These are phyloP conservation scores for Stenopsyche tienmushanensis DNA, from an alignment of 1,140 invertebrate species.

Conservation along the genomic window DNA sequence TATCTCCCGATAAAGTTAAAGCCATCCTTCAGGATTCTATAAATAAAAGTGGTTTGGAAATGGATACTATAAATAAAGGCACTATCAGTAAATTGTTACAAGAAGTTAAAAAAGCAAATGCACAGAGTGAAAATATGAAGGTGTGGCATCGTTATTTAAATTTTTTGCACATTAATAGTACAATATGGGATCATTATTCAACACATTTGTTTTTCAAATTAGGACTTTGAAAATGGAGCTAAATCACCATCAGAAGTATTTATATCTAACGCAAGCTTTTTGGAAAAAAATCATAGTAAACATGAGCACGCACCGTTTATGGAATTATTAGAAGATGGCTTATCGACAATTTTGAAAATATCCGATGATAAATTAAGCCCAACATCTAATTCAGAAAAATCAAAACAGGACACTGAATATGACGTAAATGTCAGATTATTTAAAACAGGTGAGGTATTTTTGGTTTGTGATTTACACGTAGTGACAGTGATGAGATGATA, in stretches of 20 bases:
- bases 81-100: constrained; percentile 30
- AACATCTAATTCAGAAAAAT: not conserved
- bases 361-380: constrained; percentile 7
- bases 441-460: constrained; percentile 48
- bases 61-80: constrained; percentile 25
- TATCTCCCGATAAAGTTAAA: constrained; percentile 6
- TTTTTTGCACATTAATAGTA: too few relatives aligned
- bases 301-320: constrained; percentile 8
- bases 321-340: constrained; percentile 9
- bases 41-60: constrained; percentile 13
- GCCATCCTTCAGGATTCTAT: constrained; percentile 5
- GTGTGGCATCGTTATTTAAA: too few relatives aligned
- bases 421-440: constrained; percentile 46
- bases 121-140: too few relatives aligned
- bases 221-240: constrained; percentile 23
- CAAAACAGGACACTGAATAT: constrained; percentile 31
- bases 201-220: too few relatives aligned
- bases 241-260: constrained; percentile 29
- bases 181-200: too few relatives aligned
- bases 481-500: too few relatives aligned
- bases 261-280: not conserved
- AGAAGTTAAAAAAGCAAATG: constrained; percentile 33
- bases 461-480: not conserved
- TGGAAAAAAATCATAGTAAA: constrained; percentile 9
- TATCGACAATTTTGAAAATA: constrained; percentile 16